Evolutionary conservation across 1,140 invertebrate genomes (phyloP), one percentile per base, ranked within the genome.

Genomic region (Panulirus ornatus): DNA sequence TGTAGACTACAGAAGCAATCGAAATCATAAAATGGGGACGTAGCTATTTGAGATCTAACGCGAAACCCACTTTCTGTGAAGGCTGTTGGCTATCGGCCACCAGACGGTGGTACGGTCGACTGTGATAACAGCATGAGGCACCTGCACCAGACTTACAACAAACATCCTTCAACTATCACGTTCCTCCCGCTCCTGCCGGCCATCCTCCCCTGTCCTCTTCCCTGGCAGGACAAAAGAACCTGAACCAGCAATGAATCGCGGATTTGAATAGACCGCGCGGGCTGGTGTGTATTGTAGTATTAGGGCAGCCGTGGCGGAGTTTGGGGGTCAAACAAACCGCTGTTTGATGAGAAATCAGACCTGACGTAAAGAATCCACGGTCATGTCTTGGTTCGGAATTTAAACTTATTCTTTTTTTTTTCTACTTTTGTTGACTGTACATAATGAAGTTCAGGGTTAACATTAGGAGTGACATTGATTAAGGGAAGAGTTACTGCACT

Each of bases 371-470:
- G 75, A n/a, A 78, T 78, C 75, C 75, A 78, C 75, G 19, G 40
- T 40, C 40, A 27, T 78, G 38, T 78, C 44, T 47, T n/a, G 75
- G 40, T 78, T 78, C 27, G 40, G 44, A 78, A 78, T 78, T 78
- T 78, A 78, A 78, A 78, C 44, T 38, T 40, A 78, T 38, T 47
- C 44, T 71, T 78, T 78, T 78, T 47, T 78, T 71, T 78, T 78
- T 78, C 40, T 78, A 0, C 22, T 14, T n/a, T n/a, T 78, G 40
- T 78, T 78, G 40, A 34, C 75, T 44, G 36, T n/a, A 40, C 75
- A 78, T 78, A 78, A 78, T 78, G 75, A 78, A 78, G 75, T 78
- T 78, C 75, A 47, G 75, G 22, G 75, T 78, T 78, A 78, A 78
- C 75, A 78, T 78, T 47, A 47, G 40, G 75, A 78, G 75, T 78